Percentiles rank a stretch among this genome's conserved stretches.
These are phyloP conservation scores for Diabrotica undecimpunctata DNA, from an alignment of 1,140 invertebrate species.

Conservation along the genomic window DNA sequence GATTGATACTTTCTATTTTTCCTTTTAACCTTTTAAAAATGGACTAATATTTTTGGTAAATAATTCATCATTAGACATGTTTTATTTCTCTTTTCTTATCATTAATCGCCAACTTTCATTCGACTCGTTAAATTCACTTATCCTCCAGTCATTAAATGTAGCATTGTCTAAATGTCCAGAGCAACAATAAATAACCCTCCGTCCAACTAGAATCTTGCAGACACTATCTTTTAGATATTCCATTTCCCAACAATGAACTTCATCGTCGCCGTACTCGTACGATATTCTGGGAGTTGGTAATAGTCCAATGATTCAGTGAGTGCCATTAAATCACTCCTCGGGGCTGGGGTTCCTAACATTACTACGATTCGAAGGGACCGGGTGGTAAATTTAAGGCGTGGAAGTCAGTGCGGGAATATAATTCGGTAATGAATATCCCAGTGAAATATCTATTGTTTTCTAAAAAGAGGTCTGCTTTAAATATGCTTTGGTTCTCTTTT, in stretches of 20 bases:
- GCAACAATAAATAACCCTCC: neutral
- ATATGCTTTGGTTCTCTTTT: neutral
- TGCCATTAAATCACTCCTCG: conserved; percentile 8
- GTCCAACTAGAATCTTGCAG: conserved; percentile 1
- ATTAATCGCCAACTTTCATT: no score
- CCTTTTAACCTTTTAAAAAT: no score
- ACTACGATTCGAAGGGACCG: neutral
- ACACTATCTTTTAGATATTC: conserved; percentile 2
- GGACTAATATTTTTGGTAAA: no score
- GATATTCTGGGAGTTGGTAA: conserved; percentile 7
- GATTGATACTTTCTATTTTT: no score
- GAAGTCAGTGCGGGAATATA: conserved; percentile 12
- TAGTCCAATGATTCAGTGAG: conserved; percentile 12
- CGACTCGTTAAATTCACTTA: no score
- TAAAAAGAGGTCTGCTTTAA: neutral
- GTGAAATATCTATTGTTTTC: conserved; percentile 1
- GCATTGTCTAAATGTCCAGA: neutral
- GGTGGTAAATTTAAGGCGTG: conserved; percentile 6
- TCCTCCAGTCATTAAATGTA: neutral
- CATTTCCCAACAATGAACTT: neutral
- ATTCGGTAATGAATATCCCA: conserved; percentile 15
- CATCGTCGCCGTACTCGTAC: neutral
- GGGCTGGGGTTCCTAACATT: neutral
- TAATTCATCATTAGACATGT: no score
- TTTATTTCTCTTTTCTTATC: no score